phyloP scores from a whole-genome alignment of 1,140 invertebrate genomes.

The Papilio polytes region DNA sequence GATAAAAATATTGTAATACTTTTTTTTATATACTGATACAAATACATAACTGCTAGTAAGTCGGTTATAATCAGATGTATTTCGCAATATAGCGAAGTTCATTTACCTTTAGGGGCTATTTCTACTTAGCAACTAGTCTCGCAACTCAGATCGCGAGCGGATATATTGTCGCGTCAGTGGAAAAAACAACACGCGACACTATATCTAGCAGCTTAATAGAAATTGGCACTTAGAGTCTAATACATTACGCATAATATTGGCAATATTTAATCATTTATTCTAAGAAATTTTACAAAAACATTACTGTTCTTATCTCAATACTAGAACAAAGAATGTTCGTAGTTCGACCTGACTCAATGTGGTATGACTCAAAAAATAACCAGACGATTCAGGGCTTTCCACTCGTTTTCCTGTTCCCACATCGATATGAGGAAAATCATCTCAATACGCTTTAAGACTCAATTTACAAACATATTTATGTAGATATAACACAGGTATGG shows the following conservation, averaged over 20 bases:
- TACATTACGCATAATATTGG: not conserved
- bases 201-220: not conserved
- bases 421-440: not conserved
- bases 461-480: not conserved
- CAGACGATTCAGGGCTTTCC: slow-evolving; percentile 4
- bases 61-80: not conserved
- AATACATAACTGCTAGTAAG: not conserved
- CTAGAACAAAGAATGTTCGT: slow-evolving; percentile 12
- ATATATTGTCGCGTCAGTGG: not conserved
- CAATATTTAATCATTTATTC: not conserved
- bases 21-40: not conserved
- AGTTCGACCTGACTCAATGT: not conserved
- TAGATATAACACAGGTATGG: not conserved
- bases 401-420: slow-evolving; percentile 23
- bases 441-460: not conserved
- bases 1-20: not conserved
- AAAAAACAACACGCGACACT: not conserved
- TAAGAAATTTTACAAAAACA: not conserved
- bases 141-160: not conserved
- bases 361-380: slow-evolving; percentile 12
- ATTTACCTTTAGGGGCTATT: not conserved
- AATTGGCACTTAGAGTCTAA: not conserved
- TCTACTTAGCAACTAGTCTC: not conserved
- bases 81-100: not conserved
- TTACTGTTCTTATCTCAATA: not conserved